Evolutionary conservation across 2,797 vertebrate genomes (phyloP), one percentile per base, ranked within the genome.

Genomic region (Furcifer pardalis): DNA sequence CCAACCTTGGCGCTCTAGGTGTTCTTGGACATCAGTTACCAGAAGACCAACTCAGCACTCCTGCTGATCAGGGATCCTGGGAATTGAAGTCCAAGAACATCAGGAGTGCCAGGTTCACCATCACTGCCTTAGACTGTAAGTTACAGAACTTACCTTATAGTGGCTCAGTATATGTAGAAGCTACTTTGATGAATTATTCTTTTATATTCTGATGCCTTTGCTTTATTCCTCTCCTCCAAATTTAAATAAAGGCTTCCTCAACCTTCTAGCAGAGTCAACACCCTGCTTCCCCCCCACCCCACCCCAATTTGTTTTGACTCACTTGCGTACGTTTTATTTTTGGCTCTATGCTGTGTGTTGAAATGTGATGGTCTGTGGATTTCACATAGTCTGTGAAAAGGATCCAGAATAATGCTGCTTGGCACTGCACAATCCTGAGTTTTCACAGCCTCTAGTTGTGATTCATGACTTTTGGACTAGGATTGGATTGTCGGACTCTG

Each of bases 191-290:
- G 46, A 69, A 27, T 59, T 56, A 21, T 72, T 81, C 35, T 71
- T 71, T 69, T 56, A 13, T 56, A 2, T 71, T 71, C 23, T 71
- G 25, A 49, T 40, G 23, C 23, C 6, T 69, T 69, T 71, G 66
- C 65, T 81, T 71, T 71, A 15, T 65, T 15, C 37, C 46, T 59
- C 79, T 71, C 49, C 35, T 81, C 66, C 79, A 15, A 23, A 23
- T 71, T 81, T 81, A 56, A 81, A 81, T 81, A 81, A 81, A 81
- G 49, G 71, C 66, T 59, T 81, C 71, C 66, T 81, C 71, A 81
- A 81, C 71, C 59, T 49, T 35, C 71, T 15, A 12, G 2, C 10
- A 17, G 52, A 56, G 19, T 72, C 49, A 6, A 6, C 49, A 7
- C 49, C 52, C 35, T 81, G 8, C 37, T 81, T 59, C 19, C 10